Percentiles rank a stretch among this genome's conserved stretches.
Evolutionary conservation across 2,888 invertebrate genomes (phyloP).

Genomic region (Diaprepes abbreviatus): DNA sequence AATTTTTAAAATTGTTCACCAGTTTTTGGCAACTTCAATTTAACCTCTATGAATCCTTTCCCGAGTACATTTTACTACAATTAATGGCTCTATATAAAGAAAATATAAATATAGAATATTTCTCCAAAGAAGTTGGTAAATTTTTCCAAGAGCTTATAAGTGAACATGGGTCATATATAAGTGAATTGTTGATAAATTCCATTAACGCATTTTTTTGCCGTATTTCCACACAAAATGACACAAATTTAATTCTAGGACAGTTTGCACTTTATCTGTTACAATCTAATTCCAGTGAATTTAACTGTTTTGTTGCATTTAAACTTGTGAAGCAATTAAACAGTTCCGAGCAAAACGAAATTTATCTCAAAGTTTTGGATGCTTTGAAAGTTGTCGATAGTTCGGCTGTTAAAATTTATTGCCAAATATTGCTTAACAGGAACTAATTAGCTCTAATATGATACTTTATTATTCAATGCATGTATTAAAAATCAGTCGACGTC

Average conservation of each 20-base stretch:
- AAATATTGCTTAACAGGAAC: too few relatives aligned
- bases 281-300: too few relatives aligned
- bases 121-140: too few relatives aligned
- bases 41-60: conserved; percentile 11
- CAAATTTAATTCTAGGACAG: neutral
- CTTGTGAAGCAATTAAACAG: neutral
- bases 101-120: too few relatives aligned
- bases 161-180: too few relatives aligned
- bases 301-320: conserved; percentile 12
- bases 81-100: too few relatives aligned
- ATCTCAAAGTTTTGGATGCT: neutral
- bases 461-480: too few relatives aligned
- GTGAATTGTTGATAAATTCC: conserved; percentile 2
- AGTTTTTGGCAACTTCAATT: conserved; percentile 26
- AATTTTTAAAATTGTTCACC: conserved; percentile 9
- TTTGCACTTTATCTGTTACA: too few relatives aligned
- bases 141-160: too few relatives aligned
- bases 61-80: conserved; percentile 19
- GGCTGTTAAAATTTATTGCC: neutral
- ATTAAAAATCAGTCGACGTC: too few relatives aligned
- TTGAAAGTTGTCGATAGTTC: neutral
- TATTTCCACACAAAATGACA: neutral
- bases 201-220: conserved; percentile 7
- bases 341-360: neutral
- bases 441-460: too few relatives aligned